Conservation (phyloP, 2,888 invertebrate genomes). For the Dione vanillae region DNA sequence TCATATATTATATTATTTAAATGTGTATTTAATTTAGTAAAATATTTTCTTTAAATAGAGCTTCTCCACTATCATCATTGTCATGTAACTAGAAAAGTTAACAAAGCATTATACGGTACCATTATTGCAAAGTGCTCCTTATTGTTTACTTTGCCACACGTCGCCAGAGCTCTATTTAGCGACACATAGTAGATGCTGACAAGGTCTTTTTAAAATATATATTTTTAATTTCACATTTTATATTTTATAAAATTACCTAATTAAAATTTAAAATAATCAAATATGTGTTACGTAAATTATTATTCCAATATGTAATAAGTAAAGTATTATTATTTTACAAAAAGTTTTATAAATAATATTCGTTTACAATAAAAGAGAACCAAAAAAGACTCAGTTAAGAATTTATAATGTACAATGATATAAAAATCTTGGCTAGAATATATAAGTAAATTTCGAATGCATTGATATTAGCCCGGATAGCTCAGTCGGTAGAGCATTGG, state of each 20-base stretch:
- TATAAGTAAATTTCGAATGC: constrained; percentile 33
- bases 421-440: background rate
- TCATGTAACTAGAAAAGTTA: constrained; percentile 46
- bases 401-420: background rate
- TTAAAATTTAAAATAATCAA: too few relatives aligned
- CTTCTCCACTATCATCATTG: constrained; percentile 21
- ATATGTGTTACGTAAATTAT: background rate
- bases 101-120: constrained; percentile 46
- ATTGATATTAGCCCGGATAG: constrained; percentile 74
- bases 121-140: constrained; percentile 33
- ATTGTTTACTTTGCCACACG: constrained; percentile 28
- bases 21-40: background rate
- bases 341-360: background rate
- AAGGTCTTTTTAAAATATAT: constrained; percentile 4
- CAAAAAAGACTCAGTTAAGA: constrained; percentile 23
- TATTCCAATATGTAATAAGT: background rate
- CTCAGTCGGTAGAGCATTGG: constrained; percentile 85
- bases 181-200: constrained; percentile 2
- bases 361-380: background rate
- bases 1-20: background rate
- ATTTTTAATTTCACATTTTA: background rate
- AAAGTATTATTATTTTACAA: background rate
- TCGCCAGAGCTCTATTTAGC: constrained; percentile 19
- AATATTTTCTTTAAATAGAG: constrained; percentile 18
- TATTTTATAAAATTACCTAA: background rate